These are phyloP conservation scores for Limosa lapponica DNA, from an alignment of 2,797 vertebrate genomes.

Conservation along the genomic window DNA sequence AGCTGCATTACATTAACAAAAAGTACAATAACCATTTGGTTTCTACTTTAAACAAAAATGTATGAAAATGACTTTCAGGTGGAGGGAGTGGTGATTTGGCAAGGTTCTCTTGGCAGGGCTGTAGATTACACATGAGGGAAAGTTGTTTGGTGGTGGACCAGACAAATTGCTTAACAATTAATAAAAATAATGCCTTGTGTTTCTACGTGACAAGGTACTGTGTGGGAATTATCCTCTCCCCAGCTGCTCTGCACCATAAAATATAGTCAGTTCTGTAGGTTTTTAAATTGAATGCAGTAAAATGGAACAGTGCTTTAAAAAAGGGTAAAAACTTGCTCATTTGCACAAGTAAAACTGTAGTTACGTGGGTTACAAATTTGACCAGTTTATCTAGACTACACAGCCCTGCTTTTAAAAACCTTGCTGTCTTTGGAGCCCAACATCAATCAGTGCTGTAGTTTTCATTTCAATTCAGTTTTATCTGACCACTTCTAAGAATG, in stretches of 20 bases:
- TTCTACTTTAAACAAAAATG: constrained; percentile 48
- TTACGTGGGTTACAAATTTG: background rate
- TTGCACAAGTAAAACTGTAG: background rate
- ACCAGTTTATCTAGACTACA: background rate
- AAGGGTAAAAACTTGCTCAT: background rate
- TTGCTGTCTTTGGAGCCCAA: background rate
- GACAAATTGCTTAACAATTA: constrained; percentile 61
- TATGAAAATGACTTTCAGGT: constrained; percentile 60
- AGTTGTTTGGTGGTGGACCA: constrained; percentile 52
- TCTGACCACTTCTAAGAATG: background rate
- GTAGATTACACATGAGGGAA: constrained; percentile 42
- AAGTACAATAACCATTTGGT: constrained; percentile 41
- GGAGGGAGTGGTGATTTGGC: constrained; percentile 62
- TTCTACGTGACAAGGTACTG: background rate
- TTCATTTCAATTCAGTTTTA: background rate
- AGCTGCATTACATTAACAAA: constrained; percentile 34
- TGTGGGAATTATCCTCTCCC: constrained; percentile 14
- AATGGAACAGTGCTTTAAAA: background rate
- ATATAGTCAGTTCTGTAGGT: background rate
- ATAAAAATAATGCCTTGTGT: constrained; percentile 42
- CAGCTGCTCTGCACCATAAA: constrained; percentile 24
- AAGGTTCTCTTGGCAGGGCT: background rate
- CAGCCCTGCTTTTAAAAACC: background rate
- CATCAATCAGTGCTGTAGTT: background rate
- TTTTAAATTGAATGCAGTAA: background rate